Percentiles rank a stretch among this genome's conserved stretches.
phyloP scores from a whole-genome alignment of 37 sponge, comb jelly and placozoan genomes.

The Haliclona indistincta region DNA sequence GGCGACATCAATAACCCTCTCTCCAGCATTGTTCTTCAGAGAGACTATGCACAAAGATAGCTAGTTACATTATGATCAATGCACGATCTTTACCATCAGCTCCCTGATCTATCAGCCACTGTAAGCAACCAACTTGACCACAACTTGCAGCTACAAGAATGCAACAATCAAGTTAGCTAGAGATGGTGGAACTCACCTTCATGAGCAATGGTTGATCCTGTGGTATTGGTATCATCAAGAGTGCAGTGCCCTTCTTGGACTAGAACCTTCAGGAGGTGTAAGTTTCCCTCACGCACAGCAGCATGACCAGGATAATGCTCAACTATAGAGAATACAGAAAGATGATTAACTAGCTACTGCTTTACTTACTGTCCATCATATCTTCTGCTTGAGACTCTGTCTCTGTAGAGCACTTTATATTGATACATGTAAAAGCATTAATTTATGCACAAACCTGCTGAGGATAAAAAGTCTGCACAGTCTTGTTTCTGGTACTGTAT shows the following conservation, averaged over 20 bases:
- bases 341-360: neutral
- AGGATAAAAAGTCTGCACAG: conserved; percentile 58
- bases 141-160: conserved; percentile 67
- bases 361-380: neutral
- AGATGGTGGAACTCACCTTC: conserved; percentile 53
- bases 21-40: conserved; percentile 61
- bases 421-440: neutral
- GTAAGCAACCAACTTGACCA: conserved; percentile 68
- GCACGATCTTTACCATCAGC: conserved; percentile 75
- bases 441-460: conserved; percentile 4
- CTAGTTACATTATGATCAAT: neutral
- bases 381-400: conserved; percentile 11
- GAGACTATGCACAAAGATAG: conserved; percentile 37
- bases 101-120: conserved; percentile 82
- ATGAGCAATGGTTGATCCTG: conserved; percentile 73
- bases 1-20: conserved; percentile 75
- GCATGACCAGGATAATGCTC: conserved; percentile 64
- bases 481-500: conserved; percentile 61
- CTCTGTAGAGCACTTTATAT: neutral
- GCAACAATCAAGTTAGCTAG: neutral
- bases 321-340: conserved; percentile 1
- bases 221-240: conserved; percentile 60
- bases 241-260: conserved; percentile 51
- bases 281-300: conserved; percentile 67
- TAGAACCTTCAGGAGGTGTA: conserved; percentile 59